Evolutionary conservation across 2,888 invertebrate genomes (phyloP), one percentile per base, ranked within the genome.

Genomic region (Busseola fusca): DNA sequence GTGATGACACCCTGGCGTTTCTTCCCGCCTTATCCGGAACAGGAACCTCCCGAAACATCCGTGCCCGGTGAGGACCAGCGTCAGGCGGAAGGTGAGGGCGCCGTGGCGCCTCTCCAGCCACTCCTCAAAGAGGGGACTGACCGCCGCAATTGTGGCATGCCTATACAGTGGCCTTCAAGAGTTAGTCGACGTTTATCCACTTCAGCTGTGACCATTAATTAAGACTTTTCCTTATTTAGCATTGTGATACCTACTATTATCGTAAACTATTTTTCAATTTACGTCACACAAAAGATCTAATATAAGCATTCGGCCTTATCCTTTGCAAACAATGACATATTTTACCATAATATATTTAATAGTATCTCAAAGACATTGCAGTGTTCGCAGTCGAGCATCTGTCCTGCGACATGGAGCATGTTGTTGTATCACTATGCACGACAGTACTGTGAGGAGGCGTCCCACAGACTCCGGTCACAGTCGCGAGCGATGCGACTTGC

Each of bases 361-460:
- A n/a, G 25, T 52, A 60, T 64, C 21, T 21, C 40, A 62, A 70
- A 62, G 18, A 40, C 10, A 78, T 59, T 74, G 56, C 74, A 78
- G 18, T 54, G 27, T 70, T 60, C 21, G 3, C 42, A 48, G 7
- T 25, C 3, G 18, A 50, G 64, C 27, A 56, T 21, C 25, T 50
- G 6, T 50, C 21, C 30, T 14, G 12, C n/a, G 7, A 21, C 50
- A 65, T 21, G 7, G 12, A n/a, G 12, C 50, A 87, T 84, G 71
- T 64, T 84, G 84, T 86, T 87, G 87, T 89, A 91, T 91, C 81
- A 87, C 86, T 87, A 89, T 91, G 88, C 87, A 87, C 84, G 86
- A 84, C 83, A 85, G 78, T 86, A 87, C 86, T 86, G 82, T 82
- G 79, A 18, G 69, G 64, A 75, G 75, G 70, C 72, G 62, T 64